These are phyloP conservation scores for Anolis carolinensis DNA, from an alignment of 2,113 vertebrate species.

Conservation along the genomic window DNA sequence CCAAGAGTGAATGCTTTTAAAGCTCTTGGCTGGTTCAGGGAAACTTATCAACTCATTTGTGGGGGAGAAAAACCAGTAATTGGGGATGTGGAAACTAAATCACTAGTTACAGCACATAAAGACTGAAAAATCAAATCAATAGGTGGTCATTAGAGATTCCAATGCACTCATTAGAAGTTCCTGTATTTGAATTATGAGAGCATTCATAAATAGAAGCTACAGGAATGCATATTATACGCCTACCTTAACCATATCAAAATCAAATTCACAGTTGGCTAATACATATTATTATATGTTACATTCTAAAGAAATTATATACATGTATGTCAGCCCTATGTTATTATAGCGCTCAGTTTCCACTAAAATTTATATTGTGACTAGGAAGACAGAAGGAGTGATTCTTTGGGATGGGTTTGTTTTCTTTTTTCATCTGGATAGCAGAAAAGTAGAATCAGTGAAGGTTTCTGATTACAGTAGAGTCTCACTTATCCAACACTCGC, in stretches of 20 bases:
- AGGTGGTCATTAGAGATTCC: conserved; percentile 1
- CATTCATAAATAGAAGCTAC: background rate
- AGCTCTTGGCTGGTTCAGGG: background rate
- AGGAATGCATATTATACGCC: background rate
- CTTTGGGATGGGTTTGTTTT: too few species aligned
- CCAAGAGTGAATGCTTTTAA: background rate
- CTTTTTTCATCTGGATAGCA: too few species aligned
- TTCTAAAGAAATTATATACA: background rate
- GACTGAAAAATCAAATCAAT: conserved; percentile 19
- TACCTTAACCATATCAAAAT: background rate
- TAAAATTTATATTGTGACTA: too few species aligned
- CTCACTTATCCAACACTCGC: too few species aligned
- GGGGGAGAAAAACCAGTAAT: background rate
- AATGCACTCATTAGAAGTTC: background rate
- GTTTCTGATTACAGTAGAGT: too few species aligned
- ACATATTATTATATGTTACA: background rate
- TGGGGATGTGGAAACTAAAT: background rate
- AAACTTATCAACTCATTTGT: background rate
- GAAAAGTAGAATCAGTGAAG: too few species aligned
- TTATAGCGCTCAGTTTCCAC: too few species aligned
- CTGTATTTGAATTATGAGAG: conserved; percentile 3
- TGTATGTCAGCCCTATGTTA: background rate
- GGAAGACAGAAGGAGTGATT: too few species aligned
- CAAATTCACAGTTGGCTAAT: background rate
- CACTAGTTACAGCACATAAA: background rate